Base-by-base conservation (phyloP, 23 tunicate species). In the Trididemnum nubilum region DNA sequence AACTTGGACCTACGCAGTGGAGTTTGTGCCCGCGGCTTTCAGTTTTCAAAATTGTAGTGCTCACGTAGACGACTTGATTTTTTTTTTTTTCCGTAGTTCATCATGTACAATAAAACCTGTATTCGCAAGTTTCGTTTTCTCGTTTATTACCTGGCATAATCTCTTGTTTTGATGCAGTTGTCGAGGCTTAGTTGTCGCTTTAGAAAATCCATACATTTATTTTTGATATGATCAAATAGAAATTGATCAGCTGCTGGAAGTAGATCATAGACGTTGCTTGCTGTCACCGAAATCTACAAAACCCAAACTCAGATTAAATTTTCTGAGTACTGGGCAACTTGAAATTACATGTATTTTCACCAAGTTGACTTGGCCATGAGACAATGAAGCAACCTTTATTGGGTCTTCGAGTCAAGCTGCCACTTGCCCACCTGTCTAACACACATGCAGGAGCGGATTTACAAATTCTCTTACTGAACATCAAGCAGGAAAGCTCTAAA, bases 201-300 rank as follows among this genome's bases (percentile, higher is more conserved):
- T 21, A 92, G 81, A 50, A 81, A 92, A 15, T 80, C 50, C 36
- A 83, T 83, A 36, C 97, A 92, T 78, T 92, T 92, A 25, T 92
- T 83, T 78, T 92, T 92, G 28, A 92, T 82, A 64, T 80, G 81
- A 29, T 44, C 54, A 5, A 92, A 35, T 19, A 88, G 89, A 78
- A 92, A 92, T 51, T 92, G 91, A 72, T 92, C 97, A 33, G 97
- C 92, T 23, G 97, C 97, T 0, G 97, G 92, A 25, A 92, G 83
- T 2, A 92, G 81, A 36, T 92, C 88, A 71, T 83, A 74, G 15
- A 92, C 97, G 51, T 92, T 92, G 2, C 36, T 50, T 15, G 97
- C 77, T 26, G 97, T 92, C 36, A 92, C 84, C 0, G 83, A 71
- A 27, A 92, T 85, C 97, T 92, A 50, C 33, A 18, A 49, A 52